Evolutionary conservation across 2,113 vertebrate species (phyloP).

Genomic region (Corynorhinus townsendii): DNA sequence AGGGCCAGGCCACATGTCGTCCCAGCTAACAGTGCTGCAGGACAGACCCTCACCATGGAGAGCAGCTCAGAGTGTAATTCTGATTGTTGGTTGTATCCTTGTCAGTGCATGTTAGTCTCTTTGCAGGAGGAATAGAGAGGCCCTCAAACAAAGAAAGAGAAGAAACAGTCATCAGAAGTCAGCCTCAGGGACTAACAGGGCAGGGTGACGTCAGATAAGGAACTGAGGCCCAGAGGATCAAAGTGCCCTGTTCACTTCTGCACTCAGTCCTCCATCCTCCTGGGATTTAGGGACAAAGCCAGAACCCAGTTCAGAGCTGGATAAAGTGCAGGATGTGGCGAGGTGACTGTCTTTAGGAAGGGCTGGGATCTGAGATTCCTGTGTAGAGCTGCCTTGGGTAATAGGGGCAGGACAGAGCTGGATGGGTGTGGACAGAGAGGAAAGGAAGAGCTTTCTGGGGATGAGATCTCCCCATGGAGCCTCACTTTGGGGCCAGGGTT

Average conservation of each 20-base stretch:
- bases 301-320: not conserved
- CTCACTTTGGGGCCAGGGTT: not conserved
- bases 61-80: not conserved
- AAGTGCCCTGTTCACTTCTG: not conserved
- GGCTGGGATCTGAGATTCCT: not conserved
- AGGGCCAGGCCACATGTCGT: accelerated
- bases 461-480: not conserved
- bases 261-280: too few relatives aligned
- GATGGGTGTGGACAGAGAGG: not conserved
- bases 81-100: not conserved
- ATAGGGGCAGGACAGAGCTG: not conserved
- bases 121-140: not conserved
- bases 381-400: not conserved
- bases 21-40: too few relatives aligned
- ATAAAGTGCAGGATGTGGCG: not conserved
- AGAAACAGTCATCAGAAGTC: not conserved
- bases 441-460: not conserved
- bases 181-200: not conserved
- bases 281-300: not conserved
- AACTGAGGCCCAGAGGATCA: not conserved
- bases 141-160: not conserved
- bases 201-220: not conserved
- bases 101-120: not conserved
- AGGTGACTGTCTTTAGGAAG: not conserved
- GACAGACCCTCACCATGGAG: accelerated